phyloP scores from a whole-genome alignment of 2,888 invertebrate genomes.

The Pyrgus malvae region DNA sequence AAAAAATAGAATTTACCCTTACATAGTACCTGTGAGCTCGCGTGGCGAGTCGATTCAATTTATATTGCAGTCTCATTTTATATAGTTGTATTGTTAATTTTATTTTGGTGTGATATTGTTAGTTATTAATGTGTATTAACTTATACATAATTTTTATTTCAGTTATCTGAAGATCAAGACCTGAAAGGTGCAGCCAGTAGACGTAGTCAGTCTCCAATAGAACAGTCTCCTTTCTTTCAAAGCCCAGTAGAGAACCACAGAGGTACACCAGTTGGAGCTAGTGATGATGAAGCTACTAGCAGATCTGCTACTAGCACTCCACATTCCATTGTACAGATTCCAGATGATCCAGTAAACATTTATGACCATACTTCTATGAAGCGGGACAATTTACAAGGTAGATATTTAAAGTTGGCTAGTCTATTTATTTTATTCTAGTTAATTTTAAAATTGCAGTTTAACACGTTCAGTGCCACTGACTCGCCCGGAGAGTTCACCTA shows the following conservation, averaged over 20 bases:
- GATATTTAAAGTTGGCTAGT: not conserved
- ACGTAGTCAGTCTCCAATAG: constrained; percentile 68
- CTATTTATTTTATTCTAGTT: too few relatives aligned
- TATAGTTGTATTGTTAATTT: too few relatives aligned
- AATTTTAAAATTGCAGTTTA: too few relatives aligned
- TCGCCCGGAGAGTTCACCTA: too few relatives aligned
- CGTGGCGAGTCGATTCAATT: too few relatives aligned
- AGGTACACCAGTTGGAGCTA: constrained; percentile 74
- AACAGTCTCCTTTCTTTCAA: constrained; percentile 58
- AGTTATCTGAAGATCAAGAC: constrained; percentile 79
- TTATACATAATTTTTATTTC: constrained; percentile 15
- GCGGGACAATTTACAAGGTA: constrained; percentile 74
- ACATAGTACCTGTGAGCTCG: too few relatives aligned
- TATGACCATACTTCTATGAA: constrained; percentile 69
- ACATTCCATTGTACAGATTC: constrained; percentile 87
- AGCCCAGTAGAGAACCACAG: constrained; percentile 60
- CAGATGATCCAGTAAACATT: constrained; percentile 69
- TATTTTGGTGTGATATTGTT: too few relatives aligned
- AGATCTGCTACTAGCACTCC: constrained; percentile 79
- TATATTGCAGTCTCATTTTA: too few relatives aligned
- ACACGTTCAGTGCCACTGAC: too few relatives aligned
- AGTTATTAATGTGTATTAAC: too few relatives aligned
- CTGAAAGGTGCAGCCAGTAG: constrained; percentile 69
- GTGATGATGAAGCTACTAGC: constrained; percentile 74
- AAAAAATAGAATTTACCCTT: too few relatives aligned